phyloP scores from a whole-genome alignment of 2,888 invertebrate genomes.

The Operophtera brumata region DNA sequence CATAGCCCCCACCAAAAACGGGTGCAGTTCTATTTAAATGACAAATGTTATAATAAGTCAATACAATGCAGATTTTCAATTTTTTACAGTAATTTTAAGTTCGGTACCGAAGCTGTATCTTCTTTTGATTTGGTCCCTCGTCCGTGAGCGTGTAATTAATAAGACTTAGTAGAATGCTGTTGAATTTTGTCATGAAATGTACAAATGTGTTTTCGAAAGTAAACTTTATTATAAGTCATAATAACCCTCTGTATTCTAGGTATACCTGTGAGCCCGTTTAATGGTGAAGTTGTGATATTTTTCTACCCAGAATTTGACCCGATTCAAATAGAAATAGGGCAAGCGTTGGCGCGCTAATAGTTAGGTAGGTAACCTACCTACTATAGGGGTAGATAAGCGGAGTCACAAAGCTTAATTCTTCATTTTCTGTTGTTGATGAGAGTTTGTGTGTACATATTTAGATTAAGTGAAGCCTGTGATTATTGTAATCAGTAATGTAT shows the following conservation, averaged over 20 bases:
- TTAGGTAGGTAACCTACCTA: slow-evolving; percentile 15
- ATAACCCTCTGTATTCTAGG: slow-evolving; percentile 72
- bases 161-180: slow-evolving; percentile 78
- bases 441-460: slow-evolving; percentile 78
- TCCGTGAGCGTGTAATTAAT: slow-evolving; percentile 66
- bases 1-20: slow-evolving; percentile 75
- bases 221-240: slow-evolving; percentile 76
- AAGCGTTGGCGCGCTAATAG: slow-evolving; percentile 48
- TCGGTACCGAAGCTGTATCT: slow-evolving; percentile 72
- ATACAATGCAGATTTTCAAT: slow-evolving; percentile 74
- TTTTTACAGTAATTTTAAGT: slow-evolving; percentile 71
- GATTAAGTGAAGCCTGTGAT: slow-evolving; percentile 76
- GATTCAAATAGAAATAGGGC: slow-evolving; percentile 47
- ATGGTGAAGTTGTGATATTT: slow-evolving; percentile 80
- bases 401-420: slow-evolving; percentile 74
- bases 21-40: slow-evolving; percentile 80
- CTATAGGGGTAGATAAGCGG: slow-evolving; percentile 47
- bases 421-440: slow-evolving; percentile 68
- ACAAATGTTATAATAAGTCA: slow-evolving; percentile 78
- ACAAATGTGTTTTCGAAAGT: slow-evolving; percentile 80
- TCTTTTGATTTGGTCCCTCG: slow-evolving; percentile 57
- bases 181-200: slow-evolving; percentile 80
- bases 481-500: slow-evolving; percentile 64
- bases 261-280: slow-evolving; percentile 65
- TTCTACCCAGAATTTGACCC: slow-evolving; percentile 52